Conservation (phyloP, 2,113 vertebrate species). For the Ceuthmochares aereus region DNA sequence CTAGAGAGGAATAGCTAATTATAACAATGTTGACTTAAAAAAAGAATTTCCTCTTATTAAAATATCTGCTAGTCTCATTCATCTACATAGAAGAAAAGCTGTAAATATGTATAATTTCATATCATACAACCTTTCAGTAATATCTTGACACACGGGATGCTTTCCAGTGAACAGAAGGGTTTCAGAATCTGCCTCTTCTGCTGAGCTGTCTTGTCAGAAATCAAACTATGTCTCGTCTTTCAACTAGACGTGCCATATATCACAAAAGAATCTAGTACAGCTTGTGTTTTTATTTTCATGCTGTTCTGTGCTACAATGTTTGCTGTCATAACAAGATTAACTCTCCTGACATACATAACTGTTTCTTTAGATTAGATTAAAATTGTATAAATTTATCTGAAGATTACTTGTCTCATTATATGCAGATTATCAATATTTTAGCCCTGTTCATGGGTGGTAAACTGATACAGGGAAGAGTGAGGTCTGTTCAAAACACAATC, state of each 20-base stretch:
- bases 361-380: background rate
- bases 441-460: background rate
- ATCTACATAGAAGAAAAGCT: background rate
- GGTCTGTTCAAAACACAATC: background rate
- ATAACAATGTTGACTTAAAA: background rate
- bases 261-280: background rate
- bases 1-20: background rate
- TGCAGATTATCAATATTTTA: background rate
- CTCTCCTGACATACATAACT: background rate
- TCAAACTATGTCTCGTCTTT: background rate
- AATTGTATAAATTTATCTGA: background rate
- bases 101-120: background rate
- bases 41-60: background rate
- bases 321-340: background rate
- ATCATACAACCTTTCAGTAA: background rate
- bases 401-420: background rate
- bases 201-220: background rate
- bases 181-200: background rate
- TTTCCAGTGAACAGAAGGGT: background rate
- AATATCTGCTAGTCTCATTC: background rate
- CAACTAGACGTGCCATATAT: background rate
- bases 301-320: background rate
- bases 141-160: background rate
- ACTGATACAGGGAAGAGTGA: background rate
- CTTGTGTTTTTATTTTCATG: background rate